phyloP scores from a whole-genome alignment of 2,113 vertebrate species.

The Pelusios castaneus region DNA sequence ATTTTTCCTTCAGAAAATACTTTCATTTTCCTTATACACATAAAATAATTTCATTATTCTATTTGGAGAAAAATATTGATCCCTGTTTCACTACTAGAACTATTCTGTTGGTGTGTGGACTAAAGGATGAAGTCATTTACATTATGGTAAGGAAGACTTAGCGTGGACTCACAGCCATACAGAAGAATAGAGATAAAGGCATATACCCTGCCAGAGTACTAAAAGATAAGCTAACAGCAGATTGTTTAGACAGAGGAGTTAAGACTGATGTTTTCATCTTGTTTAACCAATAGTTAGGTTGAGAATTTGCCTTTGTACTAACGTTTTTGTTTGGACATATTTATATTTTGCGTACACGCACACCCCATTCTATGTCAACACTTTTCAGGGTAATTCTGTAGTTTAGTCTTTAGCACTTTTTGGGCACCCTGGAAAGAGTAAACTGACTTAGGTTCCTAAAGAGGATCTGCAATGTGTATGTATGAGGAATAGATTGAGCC shows the following conservation, averaged over 20 bases:
- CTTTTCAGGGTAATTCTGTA: too few species aligned
- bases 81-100: not conserved
- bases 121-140: not conserved
- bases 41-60: not conserved
- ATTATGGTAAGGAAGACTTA: not conserved
- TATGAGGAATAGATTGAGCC: too few species aligned
- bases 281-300: not conserved
- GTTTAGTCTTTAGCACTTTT: too few species aligned
- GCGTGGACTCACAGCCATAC: not conserved
- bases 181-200: not conserved
- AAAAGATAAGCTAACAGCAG: not conserved
- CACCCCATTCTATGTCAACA: too few species aligned
- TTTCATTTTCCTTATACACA: not conserved
- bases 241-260: not conserved
- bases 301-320: too few species aligned
- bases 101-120: not conserved
- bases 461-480: too few species aligned
- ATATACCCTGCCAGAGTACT: fast-evolving
- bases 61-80: not conserved
- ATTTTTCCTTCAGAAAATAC: not conserved
- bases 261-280: not conserved
- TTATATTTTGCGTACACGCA: too few species aligned
- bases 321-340: too few species aligned
- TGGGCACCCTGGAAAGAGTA: too few species aligned
- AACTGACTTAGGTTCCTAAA: too few species aligned